Percentiles rank a stretch among this genome's conserved stretches.
Conservation (phyloP, 2,113 vertebrate species). For the Acinonyx jubatus region DNA sequence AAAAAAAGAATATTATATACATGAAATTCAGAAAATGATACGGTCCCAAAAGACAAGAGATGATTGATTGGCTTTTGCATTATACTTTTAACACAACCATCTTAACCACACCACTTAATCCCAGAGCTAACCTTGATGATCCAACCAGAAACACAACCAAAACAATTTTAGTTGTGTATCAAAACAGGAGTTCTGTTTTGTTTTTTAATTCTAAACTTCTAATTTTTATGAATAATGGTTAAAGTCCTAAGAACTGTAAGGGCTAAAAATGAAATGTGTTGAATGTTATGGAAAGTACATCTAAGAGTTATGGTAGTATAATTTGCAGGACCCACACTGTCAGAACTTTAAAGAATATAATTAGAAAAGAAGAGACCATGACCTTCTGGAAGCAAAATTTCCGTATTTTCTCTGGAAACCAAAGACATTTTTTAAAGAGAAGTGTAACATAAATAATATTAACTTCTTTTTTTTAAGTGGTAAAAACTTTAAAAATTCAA, state of each 20-base stretch:
- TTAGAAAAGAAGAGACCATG: constrained; percentile 49
- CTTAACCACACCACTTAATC: not conserved
- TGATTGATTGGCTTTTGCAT: not conserved
- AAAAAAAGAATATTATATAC: not conserved
- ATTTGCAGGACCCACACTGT: not conserved
- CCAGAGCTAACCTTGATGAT: not conserved
- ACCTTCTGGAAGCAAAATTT: constrained; percentile 54
- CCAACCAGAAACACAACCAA: constrained; percentile 40
- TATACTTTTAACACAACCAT: constrained; percentile 1
- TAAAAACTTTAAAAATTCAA: constrained; percentile 34
- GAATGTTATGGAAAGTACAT: constrained; percentile 22
- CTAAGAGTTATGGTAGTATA: not conserved
- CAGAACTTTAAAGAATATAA: constrained; percentile 44
- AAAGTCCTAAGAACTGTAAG: not conserved
- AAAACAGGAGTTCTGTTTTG: not conserved
- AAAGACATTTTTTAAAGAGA: constrained; percentile 29
- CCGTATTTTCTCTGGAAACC: constrained; percentile 47
- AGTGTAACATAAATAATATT: not conserved
- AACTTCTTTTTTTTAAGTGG: not conserved
- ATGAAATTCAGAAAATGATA: constrained; percentile 17
- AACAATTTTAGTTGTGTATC: constrained; percentile 19
- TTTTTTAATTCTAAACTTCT: constrained; percentile 16
- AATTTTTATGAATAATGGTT: not conserved
- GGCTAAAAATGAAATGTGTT: constrained; percentile 11
- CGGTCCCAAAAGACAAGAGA: not conserved